phyloP scores from a whole-genome alignment of 2,113 vertebrate genomes.

The Scalopus aquaticus region DNA sequence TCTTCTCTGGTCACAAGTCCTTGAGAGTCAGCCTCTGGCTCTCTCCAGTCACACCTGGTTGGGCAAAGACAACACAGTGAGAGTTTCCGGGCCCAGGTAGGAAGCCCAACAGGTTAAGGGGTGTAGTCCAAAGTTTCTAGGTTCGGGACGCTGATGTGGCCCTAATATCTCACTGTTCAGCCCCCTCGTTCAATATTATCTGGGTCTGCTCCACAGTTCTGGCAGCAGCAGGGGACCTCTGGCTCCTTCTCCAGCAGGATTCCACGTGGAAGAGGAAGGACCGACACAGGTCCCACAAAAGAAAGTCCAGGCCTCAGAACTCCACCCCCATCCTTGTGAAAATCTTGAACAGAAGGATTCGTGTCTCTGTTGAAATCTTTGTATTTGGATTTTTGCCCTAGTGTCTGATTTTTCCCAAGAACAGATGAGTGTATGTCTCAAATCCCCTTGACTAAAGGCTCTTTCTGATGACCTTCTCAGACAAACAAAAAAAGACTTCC shows the following conservation, averaged over 20 bases:
- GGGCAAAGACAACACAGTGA: background rate
- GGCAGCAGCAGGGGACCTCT: background rate
- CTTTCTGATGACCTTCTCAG: background rate
- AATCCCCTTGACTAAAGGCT: background rate
- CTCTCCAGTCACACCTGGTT: too few species aligned
- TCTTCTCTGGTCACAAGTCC: background rate
- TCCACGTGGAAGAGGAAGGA: background rate
- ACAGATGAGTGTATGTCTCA: background rate
- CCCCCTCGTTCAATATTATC: background rate
- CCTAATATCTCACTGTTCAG: too few species aligned
- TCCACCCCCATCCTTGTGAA: background rate
- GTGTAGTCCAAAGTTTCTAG: background rate
- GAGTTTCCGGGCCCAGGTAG: background rate
- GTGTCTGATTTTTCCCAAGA: background rate
- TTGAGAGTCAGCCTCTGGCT: background rate
- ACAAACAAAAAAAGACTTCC: background rate
- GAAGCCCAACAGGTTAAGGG: background rate
- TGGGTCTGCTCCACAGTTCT: background rate
- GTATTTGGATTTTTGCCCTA: background rate
- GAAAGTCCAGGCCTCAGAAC: background rate
- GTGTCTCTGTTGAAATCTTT: background rate
- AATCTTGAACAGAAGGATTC: background rate
- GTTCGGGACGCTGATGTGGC: background rate
- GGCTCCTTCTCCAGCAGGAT: background rate
- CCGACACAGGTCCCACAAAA: background rate